Conservation (phyloP, 2,113 vertebrate genomes). For the Tonatia bakeri region DNA sequence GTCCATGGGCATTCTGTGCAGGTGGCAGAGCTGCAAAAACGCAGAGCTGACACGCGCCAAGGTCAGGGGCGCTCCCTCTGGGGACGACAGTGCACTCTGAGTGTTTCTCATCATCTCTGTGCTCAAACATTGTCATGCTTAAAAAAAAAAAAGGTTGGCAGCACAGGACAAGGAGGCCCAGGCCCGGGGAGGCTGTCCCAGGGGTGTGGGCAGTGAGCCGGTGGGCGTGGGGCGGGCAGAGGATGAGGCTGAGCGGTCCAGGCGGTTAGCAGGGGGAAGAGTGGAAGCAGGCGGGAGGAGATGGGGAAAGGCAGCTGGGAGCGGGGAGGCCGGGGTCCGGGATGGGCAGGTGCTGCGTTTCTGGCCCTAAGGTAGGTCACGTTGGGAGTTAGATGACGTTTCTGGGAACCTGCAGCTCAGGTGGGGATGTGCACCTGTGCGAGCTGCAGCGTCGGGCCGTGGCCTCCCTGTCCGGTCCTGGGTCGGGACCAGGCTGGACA, state of each 20-base stretch:
- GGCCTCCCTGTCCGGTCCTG: not conserved
- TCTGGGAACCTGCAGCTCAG: not conserved
- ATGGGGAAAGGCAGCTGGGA: not conserved
- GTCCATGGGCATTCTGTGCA: not conserved
- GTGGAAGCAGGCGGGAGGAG: no score
- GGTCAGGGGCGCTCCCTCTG: not conserved
- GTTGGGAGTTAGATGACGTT: not conserved
- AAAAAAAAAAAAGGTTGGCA: not conserved
- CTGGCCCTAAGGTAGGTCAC: not conserved
- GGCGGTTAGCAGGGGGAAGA: not conserved
- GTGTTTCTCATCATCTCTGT: not conserved
- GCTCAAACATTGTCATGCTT: not conserved
- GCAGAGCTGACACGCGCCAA: not conserved
- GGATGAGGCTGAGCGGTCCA: not conserved
- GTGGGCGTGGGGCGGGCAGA: not conserved
- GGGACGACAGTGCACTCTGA: not conserved
- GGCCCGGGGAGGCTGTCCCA: not conserved
- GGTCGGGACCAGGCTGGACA: no score
- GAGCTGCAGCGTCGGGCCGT: no score
- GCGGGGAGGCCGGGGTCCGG: not conserved
- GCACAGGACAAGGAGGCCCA: no score
- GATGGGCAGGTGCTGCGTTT: not conserved
- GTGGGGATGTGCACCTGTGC: accelerated
- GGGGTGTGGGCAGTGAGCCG: not conserved
- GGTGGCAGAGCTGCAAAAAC: not conserved